Evolutionary conservation across 2,113 vertebrate species (phyloP), one percentile per base, ranked within the genome.

Genomic region (Lathamus discolor): DNA sequence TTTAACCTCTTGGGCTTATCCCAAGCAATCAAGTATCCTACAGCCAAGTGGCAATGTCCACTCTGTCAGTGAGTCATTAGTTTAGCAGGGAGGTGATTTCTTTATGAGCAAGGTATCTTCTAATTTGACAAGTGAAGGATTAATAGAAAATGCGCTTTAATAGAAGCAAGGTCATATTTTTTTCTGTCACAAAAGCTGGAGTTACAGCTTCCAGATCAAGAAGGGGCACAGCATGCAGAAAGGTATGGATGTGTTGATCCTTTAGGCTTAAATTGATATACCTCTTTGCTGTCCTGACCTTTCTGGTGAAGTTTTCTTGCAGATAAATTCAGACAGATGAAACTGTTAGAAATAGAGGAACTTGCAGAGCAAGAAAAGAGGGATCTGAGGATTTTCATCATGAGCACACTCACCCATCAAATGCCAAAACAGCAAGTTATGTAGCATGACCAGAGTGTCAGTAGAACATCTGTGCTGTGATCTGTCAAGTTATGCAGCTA

Each of bases 141-240:
- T 82, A 77, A 69, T 31, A 52, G 66, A 68, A 93, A 84, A 81
- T 22, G 27, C 79, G 10, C 28, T 74, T 86, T 68, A 67, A 13
- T 35, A 62, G 55, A 78, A 76, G 27, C 44, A 51, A 75, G 49
- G 66, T 92, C 7, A 23, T 44, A 64, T 35, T 79, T 28, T 61
- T 88, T 90, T 64, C 46, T n/a, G 1, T 75, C 63, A 33, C 23
- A 59, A 86, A 77, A 72, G 31, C 55, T 88, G n/a, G 24, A 82
- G 33, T 74, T 84, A 46, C 0, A 64, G 46, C n/a, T n/a, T n/a
- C n/a, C n/a, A n/a, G 48, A 39, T 94, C 1, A 22, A 17, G 77
- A 70, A 67, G 39, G 43, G 33, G 24, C 0, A 2, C n/a, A 66
- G 59, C n/a, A 55, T 0, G 0, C 7, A 67, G 41, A 62, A 57